phyloP scores from a whole-genome alignment of 2,888 invertebrate genomes.

The Agapostemon virescens region DNA sequence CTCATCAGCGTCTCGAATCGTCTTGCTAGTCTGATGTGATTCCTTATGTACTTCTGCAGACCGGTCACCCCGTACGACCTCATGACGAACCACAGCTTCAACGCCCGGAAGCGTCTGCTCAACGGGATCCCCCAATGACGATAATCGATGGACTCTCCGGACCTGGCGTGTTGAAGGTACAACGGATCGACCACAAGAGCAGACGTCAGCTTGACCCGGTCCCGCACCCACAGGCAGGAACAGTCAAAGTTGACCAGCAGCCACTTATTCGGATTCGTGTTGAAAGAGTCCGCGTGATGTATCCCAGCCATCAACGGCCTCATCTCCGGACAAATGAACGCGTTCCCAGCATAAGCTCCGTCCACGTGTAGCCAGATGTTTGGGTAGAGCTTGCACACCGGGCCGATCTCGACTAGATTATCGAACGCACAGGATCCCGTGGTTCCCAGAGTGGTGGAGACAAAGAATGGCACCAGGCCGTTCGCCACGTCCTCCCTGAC shows the following conservation, averaged over 20 bases:
- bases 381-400: slow-evolving; percentile 84
- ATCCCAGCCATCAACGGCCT: slow-evolving; percentile 85
- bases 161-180: slow-evolving; percentile 91
- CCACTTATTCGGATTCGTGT: slow-evolving; percentile 94
- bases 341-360: slow-evolving; percentile 93
- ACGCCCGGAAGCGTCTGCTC: slow-evolving; percentile 90
- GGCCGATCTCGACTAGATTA: slow-evolving; percentile 89
- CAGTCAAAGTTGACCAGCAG: slow-evolving; percentile 92
- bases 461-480: slow-evolving; percentile 91
- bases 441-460: slow-evolving; percentile 91
- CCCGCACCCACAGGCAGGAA: slow-evolving; percentile 91
- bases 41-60: slow-evolving; percentile 91
- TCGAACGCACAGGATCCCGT: slow-evolving; percentile 93
- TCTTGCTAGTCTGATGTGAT: slow-evolving; percentile 90
- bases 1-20: slow-evolving; percentile 87
- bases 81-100: slow-evolving; percentile 94
- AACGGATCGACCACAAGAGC: slow-evolving; percentile 93
- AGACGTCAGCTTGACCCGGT: slow-evolving; percentile 88
- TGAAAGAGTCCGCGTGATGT: slow-evolving; percentile 91
- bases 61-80: slow-evolving; percentile 91
- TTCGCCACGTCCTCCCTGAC: slow-evolving; percentile 87
- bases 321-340: slow-evolving; percentile 92
- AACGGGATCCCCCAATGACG: slow-evolving; percentile 94
- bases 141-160: slow-evolving; percentile 86
- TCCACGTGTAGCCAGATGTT: slow-evolving; percentile 93